Evolutionary conservation across 1,140 invertebrate genomes (phyloP), one percentile per base, ranked within the genome.

Genomic region (Paralvinella palmiformis): DNA sequence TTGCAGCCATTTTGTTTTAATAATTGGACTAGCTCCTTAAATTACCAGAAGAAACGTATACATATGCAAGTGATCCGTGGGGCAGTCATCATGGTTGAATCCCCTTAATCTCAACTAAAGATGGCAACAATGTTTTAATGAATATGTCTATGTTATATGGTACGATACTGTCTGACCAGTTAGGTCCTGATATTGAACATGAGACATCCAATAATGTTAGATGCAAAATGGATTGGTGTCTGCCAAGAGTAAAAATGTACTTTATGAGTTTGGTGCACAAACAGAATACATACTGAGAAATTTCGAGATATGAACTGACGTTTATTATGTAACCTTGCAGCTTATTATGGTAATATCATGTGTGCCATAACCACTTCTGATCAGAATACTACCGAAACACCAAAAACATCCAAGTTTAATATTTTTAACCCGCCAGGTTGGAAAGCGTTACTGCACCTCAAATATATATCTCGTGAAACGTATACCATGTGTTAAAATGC

Each of bases 21-120:
- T 17, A 52, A 52, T 5, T 52, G 48, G 48, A 52, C 48, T 52
- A 52, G 48, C 31, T 52, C 3, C 48, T 52, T 22, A 52, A 22
- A 15, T 52, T 52, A 52, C 17, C 48, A 52, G 48, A 52, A 52
- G 48, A 20, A 52, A 52, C 48, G 31, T 52, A 52, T 52, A 52
- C 48, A 5, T 52, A 52, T 52, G n/a, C n/a, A n/a, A n/a, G 48
- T 52, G 48, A 52, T 20, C 22, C 48, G 1, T 52, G 48, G 48
- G 48, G 48, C 15, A 52, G 17, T 52, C 48, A 52, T 15, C 31
- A 22, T 6, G 24, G 48, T 22, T 52, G 24, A 29, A 29, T 27
- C n/a, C 48, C 24, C 48, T 52, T 52, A 22, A 52, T 52, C 48
- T 52, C 48, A 2, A 52, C 48, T 17, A 29, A 52, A 52, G 48